Percentiles rank a stretch among this genome's conserved stretches.
phyloP scores from a whole-genome alignment of 2,888 invertebrate genomes.

The Drosophila maculinotata region DNA sequence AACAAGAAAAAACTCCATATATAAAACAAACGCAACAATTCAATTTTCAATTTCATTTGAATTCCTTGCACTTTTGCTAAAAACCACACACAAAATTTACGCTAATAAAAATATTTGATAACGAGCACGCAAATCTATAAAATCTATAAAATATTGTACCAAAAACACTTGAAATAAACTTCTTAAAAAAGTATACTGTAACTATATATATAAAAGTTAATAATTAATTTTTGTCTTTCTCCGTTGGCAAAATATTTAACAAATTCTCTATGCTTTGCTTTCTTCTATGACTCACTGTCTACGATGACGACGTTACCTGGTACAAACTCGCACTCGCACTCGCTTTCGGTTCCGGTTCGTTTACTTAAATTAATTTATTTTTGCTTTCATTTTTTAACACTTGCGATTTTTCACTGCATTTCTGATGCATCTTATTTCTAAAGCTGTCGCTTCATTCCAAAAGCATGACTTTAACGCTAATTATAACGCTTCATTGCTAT shows the following conservation, averaged over 20 bases:
- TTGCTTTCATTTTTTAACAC: slow-evolving; percentile 32
- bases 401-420: slow-evolving; percentile 24
- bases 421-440: slow-evolving; percentile 50
- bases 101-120: slow-evolving; percentile 61
- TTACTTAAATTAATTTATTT: slow-evolving; percentile 47
- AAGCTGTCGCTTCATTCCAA: slow-evolving; percentile 24
- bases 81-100: slow-evolving; percentile 49
- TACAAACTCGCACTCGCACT: slow-evolving; percentile 2
- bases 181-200: slow-evolving; percentile 57
- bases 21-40: slow-evolving; percentile 56
- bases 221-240: slow-evolving; percentile 53
- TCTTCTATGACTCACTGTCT: slow-evolving; percentile 42
- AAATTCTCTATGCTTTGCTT: slow-evolving; percentile 64
- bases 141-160: slow-evolving; percentile 60
- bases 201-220: slow-evolving; percentile 51
- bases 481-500: slow-evolving; percentile 22
- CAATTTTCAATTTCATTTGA: slow-evolving; percentile 17
- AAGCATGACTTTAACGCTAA: slow-evolving; percentile 18
- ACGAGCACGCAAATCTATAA: slow-evolving; percentile 60
- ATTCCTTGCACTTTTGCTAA: slow-evolving; percentile 25
- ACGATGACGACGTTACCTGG: slow-evolving; percentile 25
- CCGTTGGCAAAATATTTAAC: slow-evolving; percentile 64
- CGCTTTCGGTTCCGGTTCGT: slow-evolving; percentile 32
- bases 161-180: slow-evolving; percentile 57
- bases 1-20: slow-evolving; percentile 38